These are phyloP conservation scores for rat (Rattus norvegicus) DNA, from an alignment of 2,113 vertebrate species.

Conservation along the genomic window GRCr8 NC_086032.1:64501501-64502000, in stretches of 20 bases:
- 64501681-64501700: background rate
- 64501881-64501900: background rate
- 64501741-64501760: background rate
- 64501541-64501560: background rate
- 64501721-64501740: background rate
- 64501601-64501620: conserved; percentile 34
- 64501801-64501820: background rate
- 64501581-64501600: background rate
- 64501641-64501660: background rate
- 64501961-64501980: conserved; percentile 12
- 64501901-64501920: background rate
- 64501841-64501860: background rate
- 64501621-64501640: background rate
- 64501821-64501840: background rate
- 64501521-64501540: conserved; percentile 23
- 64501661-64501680: background rate
- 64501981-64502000: background rate
- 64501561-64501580: background rate
- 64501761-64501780: background rate
- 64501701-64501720: background rate
- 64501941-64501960: conserved; percentile 37
- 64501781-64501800: background rate
- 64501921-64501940: conserved; percentile 16
- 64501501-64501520: background rate
- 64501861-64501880: background rate